Conservation (phyloP, 2,888 invertebrate species). For the Holacanthella duospinosa region DNA sequence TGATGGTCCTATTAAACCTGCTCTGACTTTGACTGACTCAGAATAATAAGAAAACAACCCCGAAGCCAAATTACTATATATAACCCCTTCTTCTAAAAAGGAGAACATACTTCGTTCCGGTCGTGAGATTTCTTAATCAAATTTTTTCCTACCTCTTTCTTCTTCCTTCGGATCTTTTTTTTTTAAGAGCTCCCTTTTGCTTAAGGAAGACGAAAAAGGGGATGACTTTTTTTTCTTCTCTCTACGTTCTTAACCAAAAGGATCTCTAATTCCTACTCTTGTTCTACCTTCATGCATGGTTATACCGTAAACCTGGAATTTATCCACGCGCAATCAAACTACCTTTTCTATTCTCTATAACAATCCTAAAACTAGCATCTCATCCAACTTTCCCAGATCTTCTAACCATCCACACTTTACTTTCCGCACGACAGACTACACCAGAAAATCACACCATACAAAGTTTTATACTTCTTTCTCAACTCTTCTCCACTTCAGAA, state of each 20-base stretch:
- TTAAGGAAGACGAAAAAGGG: neutral
- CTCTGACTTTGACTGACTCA: conserved; percentile 5
- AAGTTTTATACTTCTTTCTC: neutral
- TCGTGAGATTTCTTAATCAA: conserved; percentile 6
- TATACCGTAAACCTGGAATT: conserved; percentile 5
- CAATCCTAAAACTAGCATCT: neutral
- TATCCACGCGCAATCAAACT: conserved; percentile 5
- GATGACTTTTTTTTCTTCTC: neutral
- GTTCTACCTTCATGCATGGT: conserved; percentile 3
- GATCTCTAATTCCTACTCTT: neutral
- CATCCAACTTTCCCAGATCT: conserved; percentile 1
- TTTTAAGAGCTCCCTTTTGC: neutral
- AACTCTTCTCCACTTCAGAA: neutral
- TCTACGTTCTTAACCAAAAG: neutral
- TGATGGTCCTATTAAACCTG: conserved; percentile 3
- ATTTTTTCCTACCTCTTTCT: neutral
- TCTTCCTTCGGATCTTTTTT: neutral
- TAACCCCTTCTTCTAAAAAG: conserved; percentile 1
- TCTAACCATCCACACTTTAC: neutral
- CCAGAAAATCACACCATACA: neutral
- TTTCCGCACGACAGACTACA: neutral
- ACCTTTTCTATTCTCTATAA: neutral
- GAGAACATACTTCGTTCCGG: conserved; percentile 6
- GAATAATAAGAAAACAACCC: neutral
- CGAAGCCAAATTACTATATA: conserved; percentile 1